Conservation (phyloP, 2,797 vertebrate genomes). For the Geotrypetes seraphini region DNA sequence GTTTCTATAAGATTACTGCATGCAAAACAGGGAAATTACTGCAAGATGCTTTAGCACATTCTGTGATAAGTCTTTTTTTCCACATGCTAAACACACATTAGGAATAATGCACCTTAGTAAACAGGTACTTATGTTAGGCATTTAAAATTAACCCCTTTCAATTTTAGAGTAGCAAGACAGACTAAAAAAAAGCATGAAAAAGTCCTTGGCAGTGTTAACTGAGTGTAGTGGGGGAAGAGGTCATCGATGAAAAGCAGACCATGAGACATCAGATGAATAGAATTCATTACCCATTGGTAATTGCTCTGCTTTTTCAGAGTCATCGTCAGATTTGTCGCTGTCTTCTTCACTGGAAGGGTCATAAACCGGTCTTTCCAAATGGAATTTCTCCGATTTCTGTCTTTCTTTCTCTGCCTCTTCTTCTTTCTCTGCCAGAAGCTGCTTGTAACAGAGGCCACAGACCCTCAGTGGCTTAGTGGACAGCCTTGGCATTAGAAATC, state of each 20-base stretch:
- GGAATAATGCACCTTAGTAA: no score
- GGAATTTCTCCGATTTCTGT: conserved; percentile 1
- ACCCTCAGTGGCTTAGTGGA: conserved; percentile 64
- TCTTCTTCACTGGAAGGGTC: conserved; percentile 54
- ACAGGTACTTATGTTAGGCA: no score
- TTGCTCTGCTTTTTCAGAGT: conserved; percentile 39
- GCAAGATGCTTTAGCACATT: no score
- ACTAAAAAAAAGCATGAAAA: no score
- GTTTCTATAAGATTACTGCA: no score
- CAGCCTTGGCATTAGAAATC: conserved; percentile 61
- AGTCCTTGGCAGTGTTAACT: no score
- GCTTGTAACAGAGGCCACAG: conserved; percentile 59
- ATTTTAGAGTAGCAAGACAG: no score
- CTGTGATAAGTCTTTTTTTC: no score
- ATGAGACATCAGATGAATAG: conserved; percentile 42
- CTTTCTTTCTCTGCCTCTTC: conserved; percentile 10
- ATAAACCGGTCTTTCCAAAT: not conserved
- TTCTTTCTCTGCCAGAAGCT: conserved; percentile 34
- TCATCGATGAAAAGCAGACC: conserved; percentile 63
- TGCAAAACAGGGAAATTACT: no score
- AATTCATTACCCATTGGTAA: conserved; percentile 47
- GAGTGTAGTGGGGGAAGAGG: no score
- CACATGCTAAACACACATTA: no score
- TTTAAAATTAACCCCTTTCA: no score
- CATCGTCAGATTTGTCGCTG: conserved; percentile 45